phyloP scores from a whole-genome alignment of 1,140 invertebrate species.

The Tetramorium simillimum region DNA sequence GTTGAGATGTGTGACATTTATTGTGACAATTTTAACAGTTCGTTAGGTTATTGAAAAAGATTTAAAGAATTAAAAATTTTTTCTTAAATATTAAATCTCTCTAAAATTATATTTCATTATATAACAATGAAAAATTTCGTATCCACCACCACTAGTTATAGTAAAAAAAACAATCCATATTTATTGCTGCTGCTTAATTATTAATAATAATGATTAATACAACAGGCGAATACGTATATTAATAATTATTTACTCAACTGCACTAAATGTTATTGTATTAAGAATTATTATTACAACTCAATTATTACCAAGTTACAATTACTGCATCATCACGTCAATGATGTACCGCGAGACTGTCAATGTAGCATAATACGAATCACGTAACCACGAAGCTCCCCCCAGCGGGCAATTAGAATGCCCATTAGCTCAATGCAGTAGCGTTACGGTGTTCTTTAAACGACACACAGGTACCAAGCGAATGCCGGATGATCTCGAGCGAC shows the following conservation, averaged over 20 bases:
- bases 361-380: slow-evolving; percentile 6
- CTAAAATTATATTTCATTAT: too few species aligned
- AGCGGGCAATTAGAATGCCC: slow-evolving; percentile 33
- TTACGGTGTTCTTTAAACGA: slow-evolving; percentile 25
- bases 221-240: neutral
- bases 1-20: too few species aligned
- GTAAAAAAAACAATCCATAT: neutral
- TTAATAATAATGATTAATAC: neutral
- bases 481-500: slow-evolving; percentile 38
- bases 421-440: slow-evolving; percentile 21
- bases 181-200: neutral
- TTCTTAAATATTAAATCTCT: too few species aligned
- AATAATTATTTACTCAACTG: too few species aligned
- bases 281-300: neutral
- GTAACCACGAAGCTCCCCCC: neutral
- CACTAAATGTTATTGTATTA: neutral
- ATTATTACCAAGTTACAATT: neutral
- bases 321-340: neutral
- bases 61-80: too few species aligned
- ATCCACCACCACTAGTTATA: neutral
- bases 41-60: too few species aligned
- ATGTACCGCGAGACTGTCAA: neutral
- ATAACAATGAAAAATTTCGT: too few species aligned
- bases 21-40: too few species aligned
- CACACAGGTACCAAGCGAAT: neutral